Conservation (phyloP, 2,888 invertebrate species). For the Dyspetes luteomarginatus region DNA sequence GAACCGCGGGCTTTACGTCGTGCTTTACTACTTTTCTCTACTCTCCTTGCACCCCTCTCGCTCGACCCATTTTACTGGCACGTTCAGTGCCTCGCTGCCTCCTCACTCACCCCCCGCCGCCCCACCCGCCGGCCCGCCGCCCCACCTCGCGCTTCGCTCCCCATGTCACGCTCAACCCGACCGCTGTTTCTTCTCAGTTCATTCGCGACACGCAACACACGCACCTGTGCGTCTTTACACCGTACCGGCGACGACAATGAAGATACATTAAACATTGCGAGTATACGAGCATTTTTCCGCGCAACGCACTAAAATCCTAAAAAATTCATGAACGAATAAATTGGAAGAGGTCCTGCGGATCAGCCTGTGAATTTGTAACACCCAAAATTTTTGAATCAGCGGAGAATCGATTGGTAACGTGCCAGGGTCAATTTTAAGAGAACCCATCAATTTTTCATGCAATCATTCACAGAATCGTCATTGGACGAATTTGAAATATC, state of each 20-base stretch:
- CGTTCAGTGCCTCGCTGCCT: conserved; percentile 41
- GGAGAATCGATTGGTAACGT: not conserved
- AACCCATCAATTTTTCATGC: not conserved
- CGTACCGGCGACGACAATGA: conserved; percentile 1
- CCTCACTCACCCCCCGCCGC: conserved; percentile 69
- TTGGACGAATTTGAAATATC: conserved; percentile 17
- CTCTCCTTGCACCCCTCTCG: conserved; percentile 66
- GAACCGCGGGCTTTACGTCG: conserved; percentile 71
- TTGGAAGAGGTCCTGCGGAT: too few species aligned
- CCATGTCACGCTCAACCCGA: conserved; percentile 41
- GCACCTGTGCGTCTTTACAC: conserved; percentile 32
- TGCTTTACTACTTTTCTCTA: conserved; percentile 69
- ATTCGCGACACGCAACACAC: conserved; percentile 34
- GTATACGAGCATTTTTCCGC: too few species aligned
- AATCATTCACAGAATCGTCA: conserved; percentile 23
- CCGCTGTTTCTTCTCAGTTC: conserved; percentile 37
- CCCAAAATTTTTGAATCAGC: not conserved
- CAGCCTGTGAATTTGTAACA: too few species aligned
- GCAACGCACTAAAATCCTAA: too few species aligned
- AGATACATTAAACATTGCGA: not conserved
- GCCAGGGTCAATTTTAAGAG: not conserved
- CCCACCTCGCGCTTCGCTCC: conserved; percentile 53
- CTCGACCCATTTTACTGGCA: conserved; percentile 26
- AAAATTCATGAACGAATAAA: too few species aligned
- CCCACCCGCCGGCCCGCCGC: conserved; percentile 61